Percentiles rank a stretch among this genome's conserved stretches.
Conservation (phyloP, 2,888 invertebrate genomes). For the Drosophila macrospina region DNA sequence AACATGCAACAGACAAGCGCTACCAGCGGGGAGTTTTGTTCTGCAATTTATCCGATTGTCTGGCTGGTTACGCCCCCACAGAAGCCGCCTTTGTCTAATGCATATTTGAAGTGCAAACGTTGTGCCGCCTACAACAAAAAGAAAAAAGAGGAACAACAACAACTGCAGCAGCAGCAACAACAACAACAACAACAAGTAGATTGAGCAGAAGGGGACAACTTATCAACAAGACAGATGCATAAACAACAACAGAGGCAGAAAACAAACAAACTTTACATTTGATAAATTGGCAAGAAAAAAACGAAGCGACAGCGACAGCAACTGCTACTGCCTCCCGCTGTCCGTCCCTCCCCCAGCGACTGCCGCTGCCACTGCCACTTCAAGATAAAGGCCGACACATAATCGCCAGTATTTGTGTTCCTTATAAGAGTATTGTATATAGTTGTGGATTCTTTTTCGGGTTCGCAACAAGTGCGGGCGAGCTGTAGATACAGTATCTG, state of each 20-base stretch:
- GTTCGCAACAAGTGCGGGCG: conserved; percentile 54
- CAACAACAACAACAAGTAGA: neutral
- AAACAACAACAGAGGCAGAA: conserved; percentile 50
- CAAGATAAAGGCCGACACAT: conserved; percentile 44
- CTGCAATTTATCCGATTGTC: conserved; percentile 43
- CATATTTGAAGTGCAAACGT: conserved; percentile 54
- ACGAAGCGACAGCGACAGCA: conserved; percentile 41
- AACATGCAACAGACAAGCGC: neutral
- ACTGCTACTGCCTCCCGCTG: conserved; percentile 1
- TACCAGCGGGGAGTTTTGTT: conserved; percentile 31
- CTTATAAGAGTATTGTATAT: conserved; percentile 2
- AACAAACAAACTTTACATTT: conserved; percentile 49
- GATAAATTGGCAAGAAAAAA: conserved; percentile 64
- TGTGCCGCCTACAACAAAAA: conserved; percentile 19
- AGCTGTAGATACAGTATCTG: conserved; percentile 62
- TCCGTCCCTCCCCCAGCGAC: neutral
- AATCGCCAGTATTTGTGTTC: conserved; percentile 16
- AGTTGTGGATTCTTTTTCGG: conserved; percentile 23
- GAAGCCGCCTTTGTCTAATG: conserved; percentile 38
- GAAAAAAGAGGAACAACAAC: neutral
- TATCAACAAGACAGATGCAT: conserved; percentile 62
- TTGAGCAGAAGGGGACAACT: conserved; percentile 10
- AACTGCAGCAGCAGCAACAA: neutral
- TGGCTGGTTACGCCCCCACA: conserved; percentile 35
- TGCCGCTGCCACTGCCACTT: neutral